Evolutionary conservation across 1,140 invertebrate species (phyloP), one percentile per base, ranked within the genome.

Genomic region (Oryctes rhinoceros): DNA sequence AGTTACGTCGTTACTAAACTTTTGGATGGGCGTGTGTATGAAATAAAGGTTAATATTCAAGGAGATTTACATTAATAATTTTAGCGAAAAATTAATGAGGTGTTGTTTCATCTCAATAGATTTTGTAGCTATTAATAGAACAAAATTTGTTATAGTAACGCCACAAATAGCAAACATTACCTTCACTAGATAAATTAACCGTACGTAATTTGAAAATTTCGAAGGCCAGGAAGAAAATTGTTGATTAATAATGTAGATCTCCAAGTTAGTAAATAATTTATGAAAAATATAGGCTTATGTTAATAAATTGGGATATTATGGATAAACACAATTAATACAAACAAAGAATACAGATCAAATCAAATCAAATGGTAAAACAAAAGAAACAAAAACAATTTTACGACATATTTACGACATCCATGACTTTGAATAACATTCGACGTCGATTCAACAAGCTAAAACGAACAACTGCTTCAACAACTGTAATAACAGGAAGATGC

Each of bases 1-100:
- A 44, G 39, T 44, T 44, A 44, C n/a, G 13, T 53, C 3, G 13
- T 48, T 53, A 4, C 49, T 4, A 53, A 53, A 3, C 49, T 53
- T 53, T 18, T 53, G 49, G 49, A 53, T 53, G 13, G 49, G n/a
- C 49, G 49, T 53, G 49, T 53, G n/a, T 15, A 15, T 53, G 9
- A 44, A 44, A 44, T 5, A 44, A 44, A 44, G 39, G 39, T 44
- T 44, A 44, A 44, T 44, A 44, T 44, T 30, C 0, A 53, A 18
- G 49, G 4, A 53, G 49, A 53, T 53, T 53, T 53, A 53, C 49
- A 53, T 53, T 53, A 53, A 53, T 53, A 53, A 53, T 53, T 30
- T 30, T 30, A 30, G 0, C 2, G 24, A 30, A 30, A 30, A 30
- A 30, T 30, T 30, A 30, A 30, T 30, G 24, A 2, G 24, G 24